These are phyloP conservation scores for Holotrichia oblita DNA, from an alignment of 1,140 invertebrate genomes.

Conservation along the genomic window DNA sequence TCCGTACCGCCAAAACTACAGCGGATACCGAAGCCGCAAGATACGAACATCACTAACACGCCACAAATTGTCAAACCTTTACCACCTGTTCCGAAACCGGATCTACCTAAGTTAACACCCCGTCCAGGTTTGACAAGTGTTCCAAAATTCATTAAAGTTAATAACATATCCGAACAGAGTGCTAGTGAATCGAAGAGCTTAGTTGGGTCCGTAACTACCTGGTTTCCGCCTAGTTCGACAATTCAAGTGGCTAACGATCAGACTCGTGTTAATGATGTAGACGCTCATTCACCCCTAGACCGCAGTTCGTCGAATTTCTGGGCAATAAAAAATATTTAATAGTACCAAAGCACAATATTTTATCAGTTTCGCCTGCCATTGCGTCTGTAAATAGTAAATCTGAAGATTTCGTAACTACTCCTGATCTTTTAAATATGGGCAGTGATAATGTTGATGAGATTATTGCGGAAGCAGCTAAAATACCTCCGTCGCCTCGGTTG, in stretches of 20 bases:
- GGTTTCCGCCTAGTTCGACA: conserved; percentile 63
- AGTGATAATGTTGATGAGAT: conserved; percentile 26
- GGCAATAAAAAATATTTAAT: conserved; percentile 74
- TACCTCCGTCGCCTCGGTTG: neutral
- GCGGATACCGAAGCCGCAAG: conserved; percentile 56
- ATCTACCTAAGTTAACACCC: conserved; percentile 47
- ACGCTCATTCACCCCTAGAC: conserved; percentile 51
- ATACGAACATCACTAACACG: neutral
- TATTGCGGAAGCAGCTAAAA: conserved; percentile 18
- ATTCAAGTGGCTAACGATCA: conserved; percentile 55
- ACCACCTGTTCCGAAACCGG: conserved; percentile 59
- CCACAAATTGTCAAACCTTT: conserved; percentile 46
- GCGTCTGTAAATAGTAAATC: conserved; percentile 38
- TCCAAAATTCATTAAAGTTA: conserved; percentile 18
- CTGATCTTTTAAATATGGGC: conserved; percentile 23
- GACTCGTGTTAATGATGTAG: neutral
- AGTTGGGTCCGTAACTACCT: conserved; percentile 63
- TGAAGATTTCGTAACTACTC: conserved; percentile 20
- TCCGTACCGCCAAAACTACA: conserved; percentile 59
- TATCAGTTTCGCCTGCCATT: conserved; percentile 65
- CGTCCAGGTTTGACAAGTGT: conserved; percentile 42
- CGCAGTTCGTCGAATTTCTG: conserved; percentile 72
- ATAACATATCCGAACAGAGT: neutral
- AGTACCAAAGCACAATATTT: conserved; percentile 71
- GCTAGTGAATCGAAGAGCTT: conserved; percentile 54